Percentiles rank a stretch among this genome's conserved stretches.
Conservation (phyloP, 2,797 vertebrate species). For the Diplodus sargus region DNA sequence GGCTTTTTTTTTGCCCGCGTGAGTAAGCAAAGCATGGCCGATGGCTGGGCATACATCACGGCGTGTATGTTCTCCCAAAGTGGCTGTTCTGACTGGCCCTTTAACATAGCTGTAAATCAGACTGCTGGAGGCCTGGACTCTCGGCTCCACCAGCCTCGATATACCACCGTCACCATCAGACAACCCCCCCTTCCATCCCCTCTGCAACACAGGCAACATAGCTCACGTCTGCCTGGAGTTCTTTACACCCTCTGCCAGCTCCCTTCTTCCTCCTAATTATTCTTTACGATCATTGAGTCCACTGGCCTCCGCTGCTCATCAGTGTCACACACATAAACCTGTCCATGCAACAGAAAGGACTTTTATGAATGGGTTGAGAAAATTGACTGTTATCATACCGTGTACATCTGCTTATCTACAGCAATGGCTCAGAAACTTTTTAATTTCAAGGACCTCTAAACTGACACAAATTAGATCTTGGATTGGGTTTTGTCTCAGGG, state of each 20-base stretch:
- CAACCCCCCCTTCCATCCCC: background rate
- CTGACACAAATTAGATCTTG: too few species aligned
- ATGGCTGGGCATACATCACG: constrained; percentile 58
- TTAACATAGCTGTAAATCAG: constrained; percentile 75
- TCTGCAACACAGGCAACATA: constrained; percentile 47
- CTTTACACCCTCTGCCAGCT: constrained; percentile 45
- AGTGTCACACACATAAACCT: constrained; percentile 17
- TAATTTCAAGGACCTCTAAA: too few species aligned
- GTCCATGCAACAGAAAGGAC: background rate
- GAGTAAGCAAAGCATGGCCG: constrained; percentile 63
- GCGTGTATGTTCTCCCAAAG: constrained; percentile 69
- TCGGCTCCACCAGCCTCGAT: constrained; percentile 35
- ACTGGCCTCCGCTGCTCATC: constrained; percentile 36
- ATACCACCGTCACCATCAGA: constrained; percentile 31
- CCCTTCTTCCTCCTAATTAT: constrained; percentile 57
- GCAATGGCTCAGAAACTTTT: too few species aligned
- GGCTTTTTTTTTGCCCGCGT: constrained; percentile 39
- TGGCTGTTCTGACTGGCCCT: constrained; percentile 62
- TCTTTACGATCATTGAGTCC: constrained; percentile 61
- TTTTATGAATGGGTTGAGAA: background rate
- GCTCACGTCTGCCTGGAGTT: constrained; percentile 60
- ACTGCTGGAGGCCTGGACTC: constrained; percentile 58
- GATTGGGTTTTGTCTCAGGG: too few species aligned
- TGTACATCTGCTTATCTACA: too few species aligned
- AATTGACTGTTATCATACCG: too few species aligned